Percentiles rank a stretch among this genome's conserved stretches.
These are phyloP conservation scores for Colossoma macropomum DNA, from an alignment of 2,113 vertebrate genomes.

Conservation along the genomic window DNA sequence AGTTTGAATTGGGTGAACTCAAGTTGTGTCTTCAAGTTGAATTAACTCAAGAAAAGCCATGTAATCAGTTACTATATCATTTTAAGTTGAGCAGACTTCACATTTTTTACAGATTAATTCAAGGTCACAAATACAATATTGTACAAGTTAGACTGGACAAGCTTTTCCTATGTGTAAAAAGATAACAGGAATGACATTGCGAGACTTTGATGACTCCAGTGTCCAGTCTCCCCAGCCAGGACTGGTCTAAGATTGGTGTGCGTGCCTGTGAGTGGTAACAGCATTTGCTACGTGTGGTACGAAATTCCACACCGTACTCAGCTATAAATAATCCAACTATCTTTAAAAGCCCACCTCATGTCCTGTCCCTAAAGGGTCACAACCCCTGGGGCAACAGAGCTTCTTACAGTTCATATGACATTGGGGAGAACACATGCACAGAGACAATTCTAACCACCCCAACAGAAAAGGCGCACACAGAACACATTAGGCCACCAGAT, in stretches of 20 bases:
- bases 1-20: no score
- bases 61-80: no score
- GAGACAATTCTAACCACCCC: slow-evolving; percentile 22
- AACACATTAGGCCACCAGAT: not conserved
- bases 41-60: no score
- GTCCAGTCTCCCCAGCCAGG: not conserved
- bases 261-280: slow-evolving; percentile 28
- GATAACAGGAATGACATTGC: no score
- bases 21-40: no score
- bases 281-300: slow-evolving; percentile 39
- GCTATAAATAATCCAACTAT: slow-evolving; percentile 63
- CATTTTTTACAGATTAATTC: no score
- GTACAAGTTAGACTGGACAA: no score
- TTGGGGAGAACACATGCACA: not conserved
- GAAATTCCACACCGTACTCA: slow-evolving; percentile 47
- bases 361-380: slow-evolving; percentile 35
- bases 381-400: slow-evolving; percentile 12
- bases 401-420: slow-evolving; percentile 21
- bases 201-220: no score
- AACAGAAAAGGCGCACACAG: not conserved
- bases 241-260: slow-evolving; percentile 27
- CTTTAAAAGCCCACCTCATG: slow-evolving; percentile 48
- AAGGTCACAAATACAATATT: not conserved
- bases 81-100: no score
- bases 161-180: no score